These are phyloP conservation scores for Clarias magur DNA, from an alignment of 2,113 vertebrate genomes.

Conservation along the genomic window DNA sequence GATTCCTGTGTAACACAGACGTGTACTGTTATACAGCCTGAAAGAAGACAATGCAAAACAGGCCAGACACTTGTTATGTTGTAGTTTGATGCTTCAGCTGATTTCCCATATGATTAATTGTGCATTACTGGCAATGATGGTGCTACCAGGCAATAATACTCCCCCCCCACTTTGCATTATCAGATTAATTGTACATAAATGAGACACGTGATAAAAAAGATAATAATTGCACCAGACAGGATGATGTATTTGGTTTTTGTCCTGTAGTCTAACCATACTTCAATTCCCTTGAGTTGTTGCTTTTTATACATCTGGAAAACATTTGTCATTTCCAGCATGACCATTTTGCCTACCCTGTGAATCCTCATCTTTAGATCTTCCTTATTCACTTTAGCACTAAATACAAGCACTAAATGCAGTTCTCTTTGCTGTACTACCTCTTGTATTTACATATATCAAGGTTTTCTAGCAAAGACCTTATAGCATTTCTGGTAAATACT, in stretches of 20 bases:
- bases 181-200: constrained; percentile 16
- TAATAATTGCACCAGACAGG: constrained; percentile 22
- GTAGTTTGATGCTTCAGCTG: constrained; percentile 49
- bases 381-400: neutral
- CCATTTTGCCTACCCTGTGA: constrained; percentile 13
- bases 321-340: constrained; percentile 16
- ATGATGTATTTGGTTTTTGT: constrained; percentile 13
- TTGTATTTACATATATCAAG: neutral
- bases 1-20: constrained; percentile 20
- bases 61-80: constrained; percentile 48
- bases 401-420: neutral
- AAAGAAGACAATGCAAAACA: constrained; percentile 47
- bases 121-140: constrained; percentile 49
- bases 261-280: constrained; percentile 15
- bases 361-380: constrained; percentile 15
- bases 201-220: constrained; percentile 13
- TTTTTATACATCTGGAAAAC: constrained; percentile 46
- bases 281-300: neutral
- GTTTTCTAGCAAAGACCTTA: neutral
- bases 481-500: neutral
- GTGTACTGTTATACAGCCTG: neutral
- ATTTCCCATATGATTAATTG: constrained; percentile 43
- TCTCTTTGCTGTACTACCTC: neutral
- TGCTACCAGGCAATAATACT: constrained; percentile 24
- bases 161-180: neutral